Conservation (phyloP, 2,113 vertebrate genomes). For the Vulpes vulpes region DNA sequence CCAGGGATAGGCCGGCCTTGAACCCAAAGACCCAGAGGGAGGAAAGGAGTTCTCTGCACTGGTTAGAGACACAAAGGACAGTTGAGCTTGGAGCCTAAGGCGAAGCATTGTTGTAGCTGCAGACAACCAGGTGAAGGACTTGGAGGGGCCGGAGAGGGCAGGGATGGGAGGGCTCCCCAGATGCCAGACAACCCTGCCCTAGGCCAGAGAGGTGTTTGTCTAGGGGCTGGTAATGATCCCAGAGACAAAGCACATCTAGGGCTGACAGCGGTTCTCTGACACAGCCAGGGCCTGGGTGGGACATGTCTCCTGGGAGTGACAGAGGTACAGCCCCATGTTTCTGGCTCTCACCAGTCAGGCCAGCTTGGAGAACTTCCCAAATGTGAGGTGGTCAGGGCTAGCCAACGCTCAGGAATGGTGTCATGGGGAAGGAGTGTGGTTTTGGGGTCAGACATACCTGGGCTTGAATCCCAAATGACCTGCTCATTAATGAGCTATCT, state of each 20-base stretch:
- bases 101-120: neutral
- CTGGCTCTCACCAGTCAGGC: neutral
- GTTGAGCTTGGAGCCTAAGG: neutral
- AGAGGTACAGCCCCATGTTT: neutral
- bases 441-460: neutral
- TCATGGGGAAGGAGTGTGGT: no score
- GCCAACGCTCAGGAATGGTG: neutral
- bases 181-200: neutral
- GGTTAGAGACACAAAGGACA: neutral
- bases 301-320: neutral
- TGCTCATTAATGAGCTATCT: neutral
- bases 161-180: neutral
- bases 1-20: neutral
- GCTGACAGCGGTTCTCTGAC: neutral
- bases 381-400: neutral
- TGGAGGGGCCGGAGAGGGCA: slow-evolving; percentile 26
- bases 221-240: neutral
- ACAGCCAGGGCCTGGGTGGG: neutral
- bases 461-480: neutral
- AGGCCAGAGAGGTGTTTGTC: neutral
- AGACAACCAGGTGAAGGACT: neutral
- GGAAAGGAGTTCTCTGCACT: slow-evolving; percentile 29
- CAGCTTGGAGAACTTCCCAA: neutral
- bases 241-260: neutral
- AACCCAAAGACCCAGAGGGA: neutral